Conservation (phyloP, 2,888 invertebrate genomes). For the Priocnemis perturbator region DNA sequence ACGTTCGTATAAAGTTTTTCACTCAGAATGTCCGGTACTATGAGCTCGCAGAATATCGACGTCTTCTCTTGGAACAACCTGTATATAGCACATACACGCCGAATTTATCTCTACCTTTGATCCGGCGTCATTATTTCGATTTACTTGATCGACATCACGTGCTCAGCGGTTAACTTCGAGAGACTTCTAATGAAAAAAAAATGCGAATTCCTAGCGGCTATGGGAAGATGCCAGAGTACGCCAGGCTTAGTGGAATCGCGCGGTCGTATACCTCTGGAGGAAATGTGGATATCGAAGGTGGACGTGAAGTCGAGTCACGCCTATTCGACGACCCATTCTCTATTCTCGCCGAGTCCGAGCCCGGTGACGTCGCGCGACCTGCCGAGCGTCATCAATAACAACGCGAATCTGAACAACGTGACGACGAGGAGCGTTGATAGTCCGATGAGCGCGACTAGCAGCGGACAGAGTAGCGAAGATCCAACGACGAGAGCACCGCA, state of each 20-base stretch:
- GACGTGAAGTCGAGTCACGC: constrained; percentile 66
- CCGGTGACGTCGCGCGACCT: constrained; percentile 61
- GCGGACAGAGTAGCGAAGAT: constrained; percentile 73
- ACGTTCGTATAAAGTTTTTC: too few relatives aligned
- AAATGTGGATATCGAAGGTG: constrained; percentile 85
- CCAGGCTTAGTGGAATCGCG: constrained; percentile 96
- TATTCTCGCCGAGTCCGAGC: constrained; percentile 71
- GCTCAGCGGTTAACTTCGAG: too few relatives aligned
- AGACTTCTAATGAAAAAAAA: background rate
- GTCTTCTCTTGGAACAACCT: too few relatives aligned
- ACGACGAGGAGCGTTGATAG: constrained; percentile 65
- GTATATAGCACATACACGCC: too few relatives aligned
- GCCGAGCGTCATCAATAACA: constrained; percentile 42
- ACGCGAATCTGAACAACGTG: constrained; percentile 37
- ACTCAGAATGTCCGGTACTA: too few relatives aligned
- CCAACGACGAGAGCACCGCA: constrained; percentile 68
- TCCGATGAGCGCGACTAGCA: constrained; percentile 71
- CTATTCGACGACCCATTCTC: constrained; percentile 63
- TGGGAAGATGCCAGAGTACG: constrained; percentile 97
- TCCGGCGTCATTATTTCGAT: too few relatives aligned
- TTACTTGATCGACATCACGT: too few relatives aligned
- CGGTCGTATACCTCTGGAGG: constrained; percentile 92
- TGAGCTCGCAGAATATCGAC: too few relatives aligned
- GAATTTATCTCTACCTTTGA: too few relatives aligned
- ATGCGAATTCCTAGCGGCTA: constrained; percentile 83